Base-by-base conservation (phyloP, 2,797 vertebrate species). In the Hyperoplus lanceolatus region DNA sequence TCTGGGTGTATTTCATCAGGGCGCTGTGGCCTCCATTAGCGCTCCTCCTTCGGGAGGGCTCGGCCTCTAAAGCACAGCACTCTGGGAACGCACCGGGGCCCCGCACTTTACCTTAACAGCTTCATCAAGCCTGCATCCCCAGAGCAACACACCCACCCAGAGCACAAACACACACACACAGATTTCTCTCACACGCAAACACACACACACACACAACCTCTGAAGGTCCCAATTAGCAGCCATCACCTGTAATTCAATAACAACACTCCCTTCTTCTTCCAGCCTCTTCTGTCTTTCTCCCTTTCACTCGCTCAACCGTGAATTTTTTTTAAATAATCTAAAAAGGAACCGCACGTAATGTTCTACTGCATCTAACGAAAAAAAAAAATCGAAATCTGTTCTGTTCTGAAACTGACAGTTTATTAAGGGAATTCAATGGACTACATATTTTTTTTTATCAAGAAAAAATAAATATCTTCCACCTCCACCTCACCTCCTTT, bases 181-280 rank as follows among this genome's bases (percentile, higher is more conserved):
- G 56, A 74, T 29, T 29, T 29, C 21, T 73, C 29, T 29, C 29
- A 29, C 29, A 29, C 29, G 65, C 59, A 73, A 58, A 75, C 61
- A 75, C 55, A 75, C 65, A 70, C 13, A 38, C 55, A 58, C 55
- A 56, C 58, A 78, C 65, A 81, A 69, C 67, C 90, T 91, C 92
- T 92, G 75, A 87, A 91, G 92, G 89, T 82, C 65, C 91, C 91
- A 92, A 93, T 93, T 93, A 92, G 89, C 86, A 87, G 71, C 87
- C 92, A 91, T 93, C 91, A 94, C 90, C 91, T 90, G 89, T 90
- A 93, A 92, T 93, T 92, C 89, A 92, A 92, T 94, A 89, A 91
- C 85, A 88, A 84, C 85, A 55, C 88, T 83, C 75, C 77, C 75
- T 84, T 29, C 29, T 83, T 79, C 82, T 82, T 82, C 53, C 71